Base-by-base conservation (phyloP, 2,888 invertebrate genomes). In the Anticlea derivata region DNA sequence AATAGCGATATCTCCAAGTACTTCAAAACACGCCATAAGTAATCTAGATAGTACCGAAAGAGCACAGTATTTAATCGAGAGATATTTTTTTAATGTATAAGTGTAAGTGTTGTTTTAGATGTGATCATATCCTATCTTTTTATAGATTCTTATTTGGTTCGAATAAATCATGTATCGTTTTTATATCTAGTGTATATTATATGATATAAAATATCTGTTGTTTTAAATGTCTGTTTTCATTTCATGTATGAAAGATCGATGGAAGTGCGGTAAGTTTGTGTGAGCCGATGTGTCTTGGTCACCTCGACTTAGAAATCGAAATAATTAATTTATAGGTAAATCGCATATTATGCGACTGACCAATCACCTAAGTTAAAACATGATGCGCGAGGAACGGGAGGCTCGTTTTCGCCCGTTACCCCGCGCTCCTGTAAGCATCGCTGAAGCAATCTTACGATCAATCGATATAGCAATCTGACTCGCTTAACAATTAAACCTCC, bases 61-160 rank as follows among this genome's bases (percentile, higher is more conserved):
- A 75, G 66, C 68, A 70, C 77, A 80, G 81, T 83, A 84, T 85
- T 83, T 80, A 75, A 43, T 51, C 39, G 23, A 55, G 23, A 55
- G 49, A 65, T 55, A 49, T 39, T 35, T 41, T 22, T 31, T 40
- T 62, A 58, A 58, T 58, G 31, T 48, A 47, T 17, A 31, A 38
- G 27, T 37, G 33, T 44, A 45, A 37, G 17, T 49, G 45, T 55
- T 60, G 45, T 45, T 41, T 40, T 58, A 41, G 31, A 40, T 50
- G 49, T 51, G 23, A n/a, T 45, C 24, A 35, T 55, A 55, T 56
- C 41, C 40, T 49, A 52, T 51, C 35, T 60, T 35, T 58, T 49
- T 56, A 51, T 55, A 40, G 33, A 44, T 33, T 34, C 38, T 34
- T 55, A 27, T 33, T 38, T 50, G 12, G 40, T 50, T 55, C 27